Evolutionary conservation across 2,888 invertebrate genomes (phyloP), one percentile per base, ranked within the genome.

Genomic region (Plagiodera versicolora): DNA sequence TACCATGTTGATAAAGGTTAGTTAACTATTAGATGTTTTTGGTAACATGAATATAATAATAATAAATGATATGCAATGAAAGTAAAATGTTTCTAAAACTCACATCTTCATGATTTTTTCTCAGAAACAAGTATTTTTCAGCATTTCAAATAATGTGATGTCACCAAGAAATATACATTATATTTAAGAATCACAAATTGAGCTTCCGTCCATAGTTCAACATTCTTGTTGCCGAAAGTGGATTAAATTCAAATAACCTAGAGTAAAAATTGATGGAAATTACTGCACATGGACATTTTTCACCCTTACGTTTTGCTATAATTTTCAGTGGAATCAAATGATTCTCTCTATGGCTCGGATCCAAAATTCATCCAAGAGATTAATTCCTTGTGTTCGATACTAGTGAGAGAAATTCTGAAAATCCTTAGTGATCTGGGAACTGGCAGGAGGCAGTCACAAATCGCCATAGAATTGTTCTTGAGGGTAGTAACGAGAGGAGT

Each of bases 271-370:
- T n/a, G n/a, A n/a, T n/a, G n/a, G n/a, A n/a, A n/a, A n/a, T n/a
- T n/a, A n/a, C n/a, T n/a, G n/a, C n/a, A n/a, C n/a, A n/a, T n/a
- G n/a, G n/a, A n/a, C n/a, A n/a, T n/a, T n/a, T n/a, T n/a, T n/a
- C n/a, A n/a, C n/a, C n/a, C n/a, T n/a, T n/a, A n/a, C n/a, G n/a
- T n/a, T n/a, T n/a, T n/a, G n/a, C n/a, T n/a, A 45, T 16, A 57
- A n/a, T 69, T 82, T 82, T 73, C 70, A 89, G 94, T 97, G 63
- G 90, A 96, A 74, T 95, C 96, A 2, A 98, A 98, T 77, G 96
- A 98, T 79, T 86, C 89, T 59, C 81, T 98, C 44, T 98, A 97
- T 76, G 96, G 96, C 6, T 88, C 89, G 10, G 95, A 96, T 81
- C 85, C 88, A 11, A 93, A 94, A 79, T 97, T 94, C 77, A 82